Evolutionary conservation across 2,888 invertebrate species (phyloP).

Genomic region (Scaptomyza cyrtandrae): DNA sequence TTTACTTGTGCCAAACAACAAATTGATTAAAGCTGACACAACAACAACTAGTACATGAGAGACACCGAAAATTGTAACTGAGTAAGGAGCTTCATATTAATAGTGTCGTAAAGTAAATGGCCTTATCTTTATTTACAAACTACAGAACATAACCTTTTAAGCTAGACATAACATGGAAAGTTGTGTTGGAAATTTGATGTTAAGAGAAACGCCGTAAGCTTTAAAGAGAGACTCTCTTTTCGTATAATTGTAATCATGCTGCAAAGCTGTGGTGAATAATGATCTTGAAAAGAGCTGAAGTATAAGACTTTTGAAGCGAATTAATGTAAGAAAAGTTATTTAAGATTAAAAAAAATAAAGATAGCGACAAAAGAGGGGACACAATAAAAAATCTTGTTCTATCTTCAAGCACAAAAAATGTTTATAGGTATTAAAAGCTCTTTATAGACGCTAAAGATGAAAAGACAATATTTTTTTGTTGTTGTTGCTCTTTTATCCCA

Average conservation of each 20-base stretch:
- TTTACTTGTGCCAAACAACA: constrained; percentile 19
- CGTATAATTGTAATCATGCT: neutral
- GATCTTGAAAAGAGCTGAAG: neutral
- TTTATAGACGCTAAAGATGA: neutral
- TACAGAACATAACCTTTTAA: neutral
- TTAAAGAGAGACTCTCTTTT: neutral
- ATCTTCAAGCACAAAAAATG: neutral
- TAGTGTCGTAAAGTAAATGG: constrained; percentile 28
- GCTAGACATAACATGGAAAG: neutral
- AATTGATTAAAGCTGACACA: constrained; percentile 51
- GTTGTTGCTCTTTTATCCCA: constrained; percentile 8
- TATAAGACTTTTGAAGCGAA: neutral
- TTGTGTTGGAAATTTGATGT: neutral
- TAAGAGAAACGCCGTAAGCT: neutral
- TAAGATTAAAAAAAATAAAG: neutral
- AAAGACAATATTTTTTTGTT: neutral
- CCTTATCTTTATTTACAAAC: constrained; percentile 9
- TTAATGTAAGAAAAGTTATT: neutral
- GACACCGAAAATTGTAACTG: neutral
- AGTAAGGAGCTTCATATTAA: constrained; percentile 5
- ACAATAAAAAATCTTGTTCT: neutral
- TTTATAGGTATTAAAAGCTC: neutral
- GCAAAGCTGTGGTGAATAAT: neutral
- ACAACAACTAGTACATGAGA: neutral
- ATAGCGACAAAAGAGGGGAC: neutral